Evolutionary conservation across 2,797 vertebrate species (phyloP).

Genomic region (Chiloscyllium punctatum): DNA sequence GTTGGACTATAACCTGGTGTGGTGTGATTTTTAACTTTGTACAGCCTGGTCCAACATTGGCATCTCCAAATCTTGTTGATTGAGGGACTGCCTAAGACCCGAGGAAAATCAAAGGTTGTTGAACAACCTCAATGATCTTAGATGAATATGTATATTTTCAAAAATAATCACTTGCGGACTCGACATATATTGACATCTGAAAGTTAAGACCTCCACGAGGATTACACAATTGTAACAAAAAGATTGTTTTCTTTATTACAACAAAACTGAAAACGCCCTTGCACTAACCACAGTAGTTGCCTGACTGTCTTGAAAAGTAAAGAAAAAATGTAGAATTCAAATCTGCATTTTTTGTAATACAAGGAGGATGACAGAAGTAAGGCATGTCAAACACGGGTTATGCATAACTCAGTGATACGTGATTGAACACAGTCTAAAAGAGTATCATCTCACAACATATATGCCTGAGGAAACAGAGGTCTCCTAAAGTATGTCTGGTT

Average conservation of each 20-base stretch:
- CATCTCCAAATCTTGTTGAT: no score
- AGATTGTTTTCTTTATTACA: neutral
- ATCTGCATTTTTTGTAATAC: neutral
- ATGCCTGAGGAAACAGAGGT: neutral
- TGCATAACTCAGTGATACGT: slow-evolving; percentile 12
- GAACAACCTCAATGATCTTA: neutral
- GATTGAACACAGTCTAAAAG: neutral
- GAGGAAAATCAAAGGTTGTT: neutral
- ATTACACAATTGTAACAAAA: neutral
- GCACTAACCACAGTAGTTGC: neutral
- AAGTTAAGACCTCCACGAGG: neutral
- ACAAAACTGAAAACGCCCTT: neutral
- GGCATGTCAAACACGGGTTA: neutral
- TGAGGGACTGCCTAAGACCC: no score
- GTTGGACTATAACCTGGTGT: no score
- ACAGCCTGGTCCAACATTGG: no score
- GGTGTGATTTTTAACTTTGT: no score
- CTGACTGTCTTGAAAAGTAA: neutral
- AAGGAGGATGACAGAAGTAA: neutral
- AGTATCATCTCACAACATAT: neutral
- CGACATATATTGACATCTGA: neutral
- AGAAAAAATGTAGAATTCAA: neutral
- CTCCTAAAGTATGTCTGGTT: neutral
- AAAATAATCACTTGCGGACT: neutral
- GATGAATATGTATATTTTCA: neutral